These are phyloP conservation scores for Psittacula derbiana DNA, from an alignment of 2,797 vertebrate species.

Conservation along the genomic window DNA sequence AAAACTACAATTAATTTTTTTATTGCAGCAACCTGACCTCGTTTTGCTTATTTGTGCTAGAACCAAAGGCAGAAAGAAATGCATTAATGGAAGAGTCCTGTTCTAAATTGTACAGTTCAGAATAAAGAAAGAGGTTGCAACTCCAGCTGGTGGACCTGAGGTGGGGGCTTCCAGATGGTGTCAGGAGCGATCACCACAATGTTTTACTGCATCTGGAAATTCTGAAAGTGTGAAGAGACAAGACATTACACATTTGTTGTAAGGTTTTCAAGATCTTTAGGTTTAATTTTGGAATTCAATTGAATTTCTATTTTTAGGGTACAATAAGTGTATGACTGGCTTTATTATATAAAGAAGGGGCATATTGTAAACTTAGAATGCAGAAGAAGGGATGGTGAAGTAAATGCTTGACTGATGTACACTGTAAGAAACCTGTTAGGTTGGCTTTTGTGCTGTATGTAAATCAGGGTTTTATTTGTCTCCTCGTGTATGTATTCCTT, in stretches of 20 bases:
- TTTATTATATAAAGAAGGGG: neutral
- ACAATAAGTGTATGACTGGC: neutral
- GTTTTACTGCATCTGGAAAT: conserved; percentile 61
- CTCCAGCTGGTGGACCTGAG: conserved; percentile 73
- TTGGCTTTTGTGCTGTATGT: neutral
- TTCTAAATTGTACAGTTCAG: conserved; percentile 58
- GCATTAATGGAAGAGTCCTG: conserved; percentile 69
- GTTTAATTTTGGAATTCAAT: neutral
- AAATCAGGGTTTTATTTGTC: neutral
- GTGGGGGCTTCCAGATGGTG: conserved; percentile 52
- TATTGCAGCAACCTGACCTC: neutral
- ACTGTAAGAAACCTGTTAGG: neutral
- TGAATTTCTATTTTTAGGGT: neutral
- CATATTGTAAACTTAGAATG: neutral
- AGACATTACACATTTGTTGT: conserved; percentile 64
- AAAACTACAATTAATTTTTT: neutral
- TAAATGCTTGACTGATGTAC: neutral
- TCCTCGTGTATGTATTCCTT: neutral
- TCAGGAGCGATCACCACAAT: conserved; percentile 52
- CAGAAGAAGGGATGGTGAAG: neutral
- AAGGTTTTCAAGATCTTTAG: neutral
- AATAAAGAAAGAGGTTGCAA: conserved; percentile 69
- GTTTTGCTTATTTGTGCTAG: conserved; percentile 26
- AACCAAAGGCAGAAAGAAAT: conserved; percentile 70
- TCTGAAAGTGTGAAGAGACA: conserved; percentile 63